Percentiles rank a stretch among this genome's conserved stretches.
These are phyloP conservation scores for Conomelus anceps DNA, from an alignment of 2,888 invertebrate species.

Conservation along the genomic window DNA sequence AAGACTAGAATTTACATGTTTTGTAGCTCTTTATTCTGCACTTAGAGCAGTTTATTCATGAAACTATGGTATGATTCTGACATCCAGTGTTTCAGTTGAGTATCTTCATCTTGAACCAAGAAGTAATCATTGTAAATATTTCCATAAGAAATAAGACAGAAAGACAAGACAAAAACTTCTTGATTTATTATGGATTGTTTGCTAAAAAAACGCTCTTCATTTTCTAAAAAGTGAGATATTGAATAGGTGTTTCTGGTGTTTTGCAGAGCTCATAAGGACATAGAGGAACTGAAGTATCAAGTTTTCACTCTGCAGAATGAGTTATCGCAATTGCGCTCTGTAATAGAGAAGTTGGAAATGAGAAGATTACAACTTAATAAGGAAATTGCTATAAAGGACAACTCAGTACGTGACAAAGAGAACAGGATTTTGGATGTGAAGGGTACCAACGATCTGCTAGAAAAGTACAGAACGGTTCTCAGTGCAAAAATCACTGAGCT, in stretches of 20 bases:
- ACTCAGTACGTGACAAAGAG: conserved; percentile 78
- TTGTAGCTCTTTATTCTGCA: too few species aligned
- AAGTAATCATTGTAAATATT: neutral
- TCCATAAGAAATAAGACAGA: neutral
- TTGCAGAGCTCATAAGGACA: conserved; percentile 55
- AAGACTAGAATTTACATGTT: too few species aligned
- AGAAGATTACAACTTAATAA: conserved; percentile 74
- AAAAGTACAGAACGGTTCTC: conserved; percentile 85
- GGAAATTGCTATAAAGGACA: conserved; percentile 77
- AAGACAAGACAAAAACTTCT: neutral
- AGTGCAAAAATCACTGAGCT: conserved; percentile 85
- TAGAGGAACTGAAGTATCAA: conserved; percentile 62
- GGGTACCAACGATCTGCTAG: conserved; percentile 77
- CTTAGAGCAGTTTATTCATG: too few species aligned
- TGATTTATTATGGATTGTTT: too few species aligned
- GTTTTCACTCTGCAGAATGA: conserved; percentile 58
- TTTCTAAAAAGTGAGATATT: neutral
- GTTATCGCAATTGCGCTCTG: conserved; percentile 61
- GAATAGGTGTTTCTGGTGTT: too few species aligned
- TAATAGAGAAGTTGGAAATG: conserved; percentile 64
- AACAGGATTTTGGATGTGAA: conserved; percentile 75
- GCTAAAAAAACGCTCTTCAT: too few species aligned
- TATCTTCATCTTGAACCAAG: too few species aligned
- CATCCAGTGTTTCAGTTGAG: too few species aligned
- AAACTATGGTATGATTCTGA: too few species aligned